Percentiles rank a stretch among this genome's conserved stretches.
Conservation (phyloP, 2,888 invertebrate genomes). For the Odiellus spinosus region DNA sequence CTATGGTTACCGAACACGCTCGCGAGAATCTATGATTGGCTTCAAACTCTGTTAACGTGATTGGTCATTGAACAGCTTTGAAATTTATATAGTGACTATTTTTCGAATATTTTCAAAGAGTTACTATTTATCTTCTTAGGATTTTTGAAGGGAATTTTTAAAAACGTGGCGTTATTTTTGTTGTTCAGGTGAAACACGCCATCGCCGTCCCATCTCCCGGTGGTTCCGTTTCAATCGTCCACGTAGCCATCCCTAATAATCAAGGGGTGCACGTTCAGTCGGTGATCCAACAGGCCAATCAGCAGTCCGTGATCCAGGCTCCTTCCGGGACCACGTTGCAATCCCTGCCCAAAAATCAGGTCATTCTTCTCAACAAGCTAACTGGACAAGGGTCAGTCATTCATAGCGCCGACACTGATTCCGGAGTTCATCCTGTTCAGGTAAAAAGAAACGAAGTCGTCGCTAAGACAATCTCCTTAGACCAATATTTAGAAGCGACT, state of each 20-base stretch:
- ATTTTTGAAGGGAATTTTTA: no score
- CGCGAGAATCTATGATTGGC: no score
- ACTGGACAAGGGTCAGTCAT: slow-evolving; percentile 56
- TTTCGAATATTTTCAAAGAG: no score
- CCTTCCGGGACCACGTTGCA: slow-evolving; percentile 46
- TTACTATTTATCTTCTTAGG: no score
- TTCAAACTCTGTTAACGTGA: no score
- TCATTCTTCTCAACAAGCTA: slow-evolving; percentile 74
- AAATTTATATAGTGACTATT: no score
- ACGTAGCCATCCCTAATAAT: slow-evolving; percentile 39
- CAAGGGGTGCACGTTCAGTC: slow-evolving; percentile 56
- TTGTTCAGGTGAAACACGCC: slow-evolving; percentile 12
- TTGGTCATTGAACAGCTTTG: no score
- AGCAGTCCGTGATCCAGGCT: slow-evolving; percentile 88
- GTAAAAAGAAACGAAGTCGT: no score
- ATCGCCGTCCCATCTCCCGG: slow-evolving; percentile 22
- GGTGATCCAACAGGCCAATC: slow-evolving; percentile 47
- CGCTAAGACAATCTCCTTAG: no score
- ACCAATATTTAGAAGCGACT: no score
- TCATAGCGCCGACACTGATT: slow-evolving; percentile 66
- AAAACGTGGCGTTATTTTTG: no score
- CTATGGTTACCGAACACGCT: no score
- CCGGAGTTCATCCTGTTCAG: slow-evolving; percentile 61
- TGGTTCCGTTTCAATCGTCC: slow-evolving; percentile 47
- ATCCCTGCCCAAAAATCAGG: slow-evolving; percentile 45